phyloP scores from a whole-genome alignment of 1,140 invertebrate genomes.

The Philotrypesis tridentata region DNA sequence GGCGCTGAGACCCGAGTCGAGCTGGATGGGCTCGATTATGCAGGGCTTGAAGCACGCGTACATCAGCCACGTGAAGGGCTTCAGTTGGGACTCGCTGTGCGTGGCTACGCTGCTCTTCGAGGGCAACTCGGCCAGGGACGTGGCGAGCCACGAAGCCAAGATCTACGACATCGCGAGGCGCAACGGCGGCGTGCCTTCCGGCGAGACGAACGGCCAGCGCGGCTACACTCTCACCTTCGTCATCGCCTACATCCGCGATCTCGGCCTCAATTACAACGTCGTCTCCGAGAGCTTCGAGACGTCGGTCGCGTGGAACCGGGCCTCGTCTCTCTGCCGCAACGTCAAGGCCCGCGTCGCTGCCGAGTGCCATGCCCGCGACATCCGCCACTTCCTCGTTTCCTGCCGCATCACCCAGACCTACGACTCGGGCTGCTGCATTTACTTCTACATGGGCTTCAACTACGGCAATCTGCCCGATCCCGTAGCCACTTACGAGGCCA shows the following conservation, averaged over 20 bases:
- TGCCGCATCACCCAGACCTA: constrained; percentile 97
- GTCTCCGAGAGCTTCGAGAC: constrained; percentile 99
- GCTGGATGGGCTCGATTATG: constrained; percentile 82
- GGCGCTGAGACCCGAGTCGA: constrained; percentile 85
- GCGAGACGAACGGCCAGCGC: constrained; percentile 93
- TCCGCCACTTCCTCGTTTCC: constrained; percentile 81
- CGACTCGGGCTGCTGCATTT: constrained; percentile 96
- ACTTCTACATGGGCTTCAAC: constrained; percentile 98
- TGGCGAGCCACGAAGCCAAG: constrained; percentile 84
- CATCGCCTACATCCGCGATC: constrained; percentile 97
- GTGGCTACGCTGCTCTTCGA: constrained; percentile 97
- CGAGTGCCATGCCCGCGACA: constrained; percentile 81
- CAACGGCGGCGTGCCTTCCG: constrained; percentile 88
- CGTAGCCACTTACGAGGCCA: constrained; percentile 87
- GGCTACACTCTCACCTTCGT: constrained; percentile 98
- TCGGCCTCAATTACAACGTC: constrained; percentile 91
- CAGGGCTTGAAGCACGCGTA: constrained; percentile 92
- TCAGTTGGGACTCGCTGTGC: constrained; percentile 87
- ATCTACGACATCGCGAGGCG: constrained; percentile 88
- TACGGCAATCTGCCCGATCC: constrained; percentile 81
- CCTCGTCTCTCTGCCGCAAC: constrained; percentile 88
- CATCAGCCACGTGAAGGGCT: constrained; percentile 92
- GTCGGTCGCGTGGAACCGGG: constrained; percentile 96
- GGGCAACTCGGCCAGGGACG: constrained; percentile 80
- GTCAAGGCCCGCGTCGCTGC: constrained; percentile 87